Evolutionary conservation across 2,888 invertebrate species (phyloP).

Genomic region (Caenorhabditis drosophilae): DNA sequence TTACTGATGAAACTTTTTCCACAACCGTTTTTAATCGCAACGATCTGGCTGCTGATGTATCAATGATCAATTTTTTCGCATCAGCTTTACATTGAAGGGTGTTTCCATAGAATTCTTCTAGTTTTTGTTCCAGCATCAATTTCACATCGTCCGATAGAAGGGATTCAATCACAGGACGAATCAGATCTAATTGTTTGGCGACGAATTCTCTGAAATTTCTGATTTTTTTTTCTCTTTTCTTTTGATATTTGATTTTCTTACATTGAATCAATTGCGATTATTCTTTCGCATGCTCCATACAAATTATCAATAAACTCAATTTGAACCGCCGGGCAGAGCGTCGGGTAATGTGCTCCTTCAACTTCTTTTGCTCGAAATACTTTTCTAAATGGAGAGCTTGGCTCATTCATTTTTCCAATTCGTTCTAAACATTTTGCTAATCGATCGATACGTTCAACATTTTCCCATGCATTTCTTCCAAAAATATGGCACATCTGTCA

Average conservation of each 20-base stretch:
- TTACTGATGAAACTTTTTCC: slow-evolving; percentile 83
- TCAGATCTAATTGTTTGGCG: slow-evolving; percentile 82
- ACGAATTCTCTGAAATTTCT: slow-evolving; percentile 77
- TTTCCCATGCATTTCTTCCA: slow-evolving; percentile 32
- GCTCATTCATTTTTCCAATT: slow-evolving; percentile 5
- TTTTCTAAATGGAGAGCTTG: slow-evolving; percentile 11
- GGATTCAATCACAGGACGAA: slow-evolving; percentile 85
- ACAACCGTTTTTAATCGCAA: slow-evolving; percentile 73
- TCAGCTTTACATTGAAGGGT: slow-evolving; percentile 28
- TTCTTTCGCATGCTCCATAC: slow-evolving; percentile 83
- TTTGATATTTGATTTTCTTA: slow-evolving; percentile 27
- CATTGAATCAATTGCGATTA: slow-evolving; percentile 90
- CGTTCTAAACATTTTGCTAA: slow-evolving; percentile 24
- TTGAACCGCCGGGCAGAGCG: slow-evolving; percentile 45
- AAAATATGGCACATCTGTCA: slow-evolving; percentile 41
- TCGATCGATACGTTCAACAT: slow-evolving; percentile 14
- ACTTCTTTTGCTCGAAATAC: too few species aligned
- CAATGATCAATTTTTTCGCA: slow-evolving; percentile 33
- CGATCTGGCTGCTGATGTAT: slow-evolving; percentile 50
- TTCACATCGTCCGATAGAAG: slow-evolving; percentile 73
- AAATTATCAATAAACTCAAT: slow-evolving; percentile 75
- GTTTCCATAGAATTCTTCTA: slow-evolving; percentile 51
- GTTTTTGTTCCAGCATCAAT: neutral
- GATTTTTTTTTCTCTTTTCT: neutral
- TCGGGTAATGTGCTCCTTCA: too few species aligned